Base-by-base conservation (phyloP, 2,797 vertebrate species). In the Spinibarbus caldwelli region DNA sequence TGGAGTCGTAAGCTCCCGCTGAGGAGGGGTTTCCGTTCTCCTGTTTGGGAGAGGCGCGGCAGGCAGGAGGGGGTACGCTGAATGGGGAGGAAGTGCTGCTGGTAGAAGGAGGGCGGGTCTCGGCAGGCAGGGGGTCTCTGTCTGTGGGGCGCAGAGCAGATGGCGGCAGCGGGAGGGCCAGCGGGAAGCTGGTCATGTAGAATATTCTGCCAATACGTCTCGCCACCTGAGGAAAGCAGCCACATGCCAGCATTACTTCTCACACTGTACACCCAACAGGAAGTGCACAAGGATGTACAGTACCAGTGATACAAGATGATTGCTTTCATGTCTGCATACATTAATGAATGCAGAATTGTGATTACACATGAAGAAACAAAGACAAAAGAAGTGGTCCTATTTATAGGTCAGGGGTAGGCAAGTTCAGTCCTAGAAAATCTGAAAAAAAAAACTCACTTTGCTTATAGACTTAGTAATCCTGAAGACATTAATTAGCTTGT, bases 131-230 rank as follows among this genome's bases (percentile, higher is more conserved):
- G 90, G 93, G 86, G 73, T 95, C 95, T 54, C 94, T 91, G 79
- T 96, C 95, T 0, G 93, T 89, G 14, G 94, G 93, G 80, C 94
- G 95, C 59, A 97, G 90, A 4, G 92, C 93, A 0, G 97, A 95
- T 36, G 97, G 96, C 29, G 97, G 96, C 89, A 98, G 95, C 0
- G 98, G 98, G 91, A 99, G 94, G 0, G 97, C 95, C 95, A 98
- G 91, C 1, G 98, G 98, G 90, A 99, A 96, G 47, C 97, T 97
- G 6, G 97, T 97, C 98, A 99, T 97, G 93, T 97, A 99, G 92
- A 99, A 96, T 67, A 99, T 95, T 64, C 97, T 94, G 91, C 98
- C 98, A 87, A 98, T 94, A 0, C 97, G 92, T 76, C 95, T 96
- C 64, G 98, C 98, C 29, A 99, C 98, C 98, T 99, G 90, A 64